A percentile compares a stretch with the other conserved stretches of the same genome.
phyloP scores from a whole-genome alignment of 1,140 invertebrate genomes.

The Pseudomyrmex sp. region DNA sequence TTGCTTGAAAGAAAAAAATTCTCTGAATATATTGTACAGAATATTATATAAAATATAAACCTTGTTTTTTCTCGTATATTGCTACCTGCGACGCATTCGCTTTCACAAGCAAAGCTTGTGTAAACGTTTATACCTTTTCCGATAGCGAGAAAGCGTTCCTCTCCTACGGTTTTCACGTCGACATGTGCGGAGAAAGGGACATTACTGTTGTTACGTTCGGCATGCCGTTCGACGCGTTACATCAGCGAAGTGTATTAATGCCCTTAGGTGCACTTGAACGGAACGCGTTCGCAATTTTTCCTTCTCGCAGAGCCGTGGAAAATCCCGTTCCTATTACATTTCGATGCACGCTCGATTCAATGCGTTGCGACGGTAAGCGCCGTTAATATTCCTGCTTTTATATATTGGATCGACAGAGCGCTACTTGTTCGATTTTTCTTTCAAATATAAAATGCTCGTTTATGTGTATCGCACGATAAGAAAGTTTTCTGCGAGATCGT shows the following conservation, averaged over 20 bases:
- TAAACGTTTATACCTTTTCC: slow-evolving; percentile 31
- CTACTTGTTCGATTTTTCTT: slow-evolving; percentile 54
- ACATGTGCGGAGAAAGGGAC: slow-evolving; percentile 6
- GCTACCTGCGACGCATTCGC: slow-evolving; percentile 26
- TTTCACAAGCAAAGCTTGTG: slow-evolving; percentile 20
- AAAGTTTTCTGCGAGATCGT: slow-evolving; percentile 27
- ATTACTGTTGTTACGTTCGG: slow-evolving; percentile 41
- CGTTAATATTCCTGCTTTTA: slow-evolving; percentile 59
- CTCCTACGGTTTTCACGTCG: slow-evolving; percentile 6
- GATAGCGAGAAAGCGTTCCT: slow-evolving; percentile 18
- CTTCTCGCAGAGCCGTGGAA: slow-evolving; percentile 43
- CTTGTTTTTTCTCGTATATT: slow-evolving; percentile 20
- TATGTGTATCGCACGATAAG: slow-evolving; percentile 43
- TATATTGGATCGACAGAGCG: slow-evolving; percentile 42
- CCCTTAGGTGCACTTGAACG: slow-evolving; percentile 44
- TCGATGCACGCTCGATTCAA: slow-evolving; percentile 54
- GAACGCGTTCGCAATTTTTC: slow-evolving; percentile 38
- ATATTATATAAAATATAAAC: not conserved
- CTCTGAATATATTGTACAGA: too few species aligned
- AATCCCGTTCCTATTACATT: slow-evolving; percentile 55
- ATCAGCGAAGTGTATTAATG: slow-evolving; percentile 58
- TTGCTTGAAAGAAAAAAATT: not conserved
- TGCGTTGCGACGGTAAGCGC: slow-evolving; percentile 19
- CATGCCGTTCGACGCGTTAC: slow-evolving; percentile 25
- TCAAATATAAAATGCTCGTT: slow-evolving; percentile 48